These are phyloP conservation scores for Copidosoma aretas DNA, from an alignment of 2,888 invertebrate genomes.

Conservation along the genomic window DNA sequence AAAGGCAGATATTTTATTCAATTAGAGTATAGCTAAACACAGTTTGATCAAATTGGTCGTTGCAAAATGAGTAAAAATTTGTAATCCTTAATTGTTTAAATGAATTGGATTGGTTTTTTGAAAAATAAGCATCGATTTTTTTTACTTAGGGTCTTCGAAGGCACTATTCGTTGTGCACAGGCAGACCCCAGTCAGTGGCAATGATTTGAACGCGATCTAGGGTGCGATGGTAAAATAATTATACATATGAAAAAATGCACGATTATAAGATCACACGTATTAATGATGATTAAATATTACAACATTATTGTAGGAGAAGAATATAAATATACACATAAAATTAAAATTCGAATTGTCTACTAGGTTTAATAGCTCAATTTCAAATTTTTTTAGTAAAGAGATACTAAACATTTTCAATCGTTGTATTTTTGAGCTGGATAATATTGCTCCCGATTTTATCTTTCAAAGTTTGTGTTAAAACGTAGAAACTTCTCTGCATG, in stretches of 20 bases:
- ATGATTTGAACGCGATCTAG: neutral
- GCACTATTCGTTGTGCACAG: slow-evolving; percentile 36
- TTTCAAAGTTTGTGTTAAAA: too few species aligned
- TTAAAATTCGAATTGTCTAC: slow-evolving; percentile 32
- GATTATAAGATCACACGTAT: slow-evolving; percentile 12
- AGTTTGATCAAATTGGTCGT: too few species aligned
- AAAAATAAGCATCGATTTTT: neutral
- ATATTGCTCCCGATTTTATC: too few species aligned
- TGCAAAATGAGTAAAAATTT: too few species aligned
- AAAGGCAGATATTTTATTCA: too few species aligned
- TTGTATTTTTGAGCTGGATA: too few species aligned
- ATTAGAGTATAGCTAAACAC: too few species aligned
- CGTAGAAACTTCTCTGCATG: too few species aligned
- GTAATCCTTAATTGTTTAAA: too few species aligned
- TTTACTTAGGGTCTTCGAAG: slow-evolving; percentile 19
- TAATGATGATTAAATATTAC: slow-evolving; percentile 33
- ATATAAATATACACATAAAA: slow-evolving; percentile 22
- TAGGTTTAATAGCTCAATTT: slow-evolving; percentile 34
- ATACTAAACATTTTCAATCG: neutral
- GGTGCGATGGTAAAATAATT: neutral
- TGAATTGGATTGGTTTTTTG: too few species aligned
- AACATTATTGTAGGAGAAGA: slow-evolving; percentile 19
- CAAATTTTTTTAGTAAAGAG: slow-evolving; percentile 9
- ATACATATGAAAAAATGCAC: slow-evolving; percentile 12
- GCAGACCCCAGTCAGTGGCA: slow-evolving; percentile 14